Percentiles rank a stretch among this genome's conserved stretches.
Conservation (phyloP, 2,888 invertebrate genomes). For the Noctua fimbriata region DNA sequence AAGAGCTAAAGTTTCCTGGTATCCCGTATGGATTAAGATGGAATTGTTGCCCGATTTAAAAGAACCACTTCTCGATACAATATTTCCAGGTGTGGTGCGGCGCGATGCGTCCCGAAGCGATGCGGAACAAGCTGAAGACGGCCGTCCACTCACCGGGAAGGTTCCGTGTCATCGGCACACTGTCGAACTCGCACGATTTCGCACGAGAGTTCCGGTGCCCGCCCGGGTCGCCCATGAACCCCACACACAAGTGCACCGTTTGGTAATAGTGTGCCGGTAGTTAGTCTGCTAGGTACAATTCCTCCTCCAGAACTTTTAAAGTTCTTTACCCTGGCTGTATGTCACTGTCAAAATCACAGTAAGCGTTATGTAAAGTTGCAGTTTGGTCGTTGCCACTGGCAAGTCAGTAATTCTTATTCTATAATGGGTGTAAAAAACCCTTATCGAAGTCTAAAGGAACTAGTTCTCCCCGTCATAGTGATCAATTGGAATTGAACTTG, state of each 20-base stretch:
- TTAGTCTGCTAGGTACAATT: background rate
- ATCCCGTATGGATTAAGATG: background rate
- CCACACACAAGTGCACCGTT: slow-evolving; percentile 93
- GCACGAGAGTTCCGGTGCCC: slow-evolving; percentile 93
- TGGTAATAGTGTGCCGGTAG: slow-evolving; percentile 88
- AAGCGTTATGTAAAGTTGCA: background rate
- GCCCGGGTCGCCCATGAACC: slow-evolving; percentile 94
- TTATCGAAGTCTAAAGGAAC: background rate
- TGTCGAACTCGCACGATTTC: slow-evolving; percentile 95
- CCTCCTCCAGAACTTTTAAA: background rate
- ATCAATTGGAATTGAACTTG: too few relatives aligned
- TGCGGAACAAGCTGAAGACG: slow-evolving; percentile 94
- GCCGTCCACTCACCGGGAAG: slow-evolving; percentile 96
- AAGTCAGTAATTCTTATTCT: background rate
- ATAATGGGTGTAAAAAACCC: background rate
- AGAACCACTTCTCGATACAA: background rate
- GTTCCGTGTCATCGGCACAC: slow-evolving; percentile 94
- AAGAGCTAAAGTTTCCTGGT: background rate
- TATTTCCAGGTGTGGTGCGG: slow-evolving; percentile 93
- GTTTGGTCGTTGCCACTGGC: background rate
- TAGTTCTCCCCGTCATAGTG: background rate
- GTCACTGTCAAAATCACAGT: background rate
- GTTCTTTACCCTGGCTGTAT: background rate
- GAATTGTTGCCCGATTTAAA: background rate
- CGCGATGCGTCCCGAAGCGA: slow-evolving; percentile 95